A percentile compares a stretch with the other conserved stretches of the same genome.
These are phyloP conservation scores for Channa striata DNA, from an alignment of 2,797 vertebrate species.

Conservation along the genomic window DNA sequence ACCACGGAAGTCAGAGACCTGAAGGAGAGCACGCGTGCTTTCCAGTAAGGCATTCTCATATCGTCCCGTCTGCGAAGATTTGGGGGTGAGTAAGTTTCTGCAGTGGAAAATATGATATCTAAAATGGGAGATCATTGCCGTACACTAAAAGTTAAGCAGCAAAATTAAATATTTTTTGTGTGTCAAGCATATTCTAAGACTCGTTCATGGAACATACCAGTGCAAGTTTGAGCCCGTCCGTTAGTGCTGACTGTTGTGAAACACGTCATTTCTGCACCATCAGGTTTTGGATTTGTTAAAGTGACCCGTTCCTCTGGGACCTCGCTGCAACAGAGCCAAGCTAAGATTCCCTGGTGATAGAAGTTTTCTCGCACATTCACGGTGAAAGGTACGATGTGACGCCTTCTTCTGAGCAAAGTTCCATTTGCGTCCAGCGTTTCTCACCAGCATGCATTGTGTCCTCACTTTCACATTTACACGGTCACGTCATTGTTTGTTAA, in stretches of 20 bases:
- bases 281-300: too few relatives aligned
- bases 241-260: constrained; percentile 32
- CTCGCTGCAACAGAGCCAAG: neutral
- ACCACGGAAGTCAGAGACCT: neutral
- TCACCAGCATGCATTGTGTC: too few relatives aligned
- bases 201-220: constrained; percentile 30
- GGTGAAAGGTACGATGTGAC: neutral
- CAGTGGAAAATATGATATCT: neutral
- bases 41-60: too few relatives aligned
- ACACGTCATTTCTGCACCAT: neutral
- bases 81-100: too few relatives aligned
- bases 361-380: neutral
- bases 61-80: too few relatives aligned
- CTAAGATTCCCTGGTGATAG: neutral
- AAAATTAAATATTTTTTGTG: constrained; percentile 10
- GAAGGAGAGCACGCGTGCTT: neutral
- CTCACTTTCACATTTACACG: neutral
- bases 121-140: constrained; percentile 4
- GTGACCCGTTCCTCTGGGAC: neutral
- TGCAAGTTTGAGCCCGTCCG: constrained; percentile 21
- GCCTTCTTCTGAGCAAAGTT: neutral
- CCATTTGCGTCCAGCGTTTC: neutral
- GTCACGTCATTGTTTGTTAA: neutral
- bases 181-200: constrained; percentile 13
- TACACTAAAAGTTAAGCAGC: constrained; percentile 1